Evolutionary conservation across 2,888 invertebrate genomes (phyloP), one percentile per base, ranked within the genome.

Genomic region (Drosophila cognata): DNA sequence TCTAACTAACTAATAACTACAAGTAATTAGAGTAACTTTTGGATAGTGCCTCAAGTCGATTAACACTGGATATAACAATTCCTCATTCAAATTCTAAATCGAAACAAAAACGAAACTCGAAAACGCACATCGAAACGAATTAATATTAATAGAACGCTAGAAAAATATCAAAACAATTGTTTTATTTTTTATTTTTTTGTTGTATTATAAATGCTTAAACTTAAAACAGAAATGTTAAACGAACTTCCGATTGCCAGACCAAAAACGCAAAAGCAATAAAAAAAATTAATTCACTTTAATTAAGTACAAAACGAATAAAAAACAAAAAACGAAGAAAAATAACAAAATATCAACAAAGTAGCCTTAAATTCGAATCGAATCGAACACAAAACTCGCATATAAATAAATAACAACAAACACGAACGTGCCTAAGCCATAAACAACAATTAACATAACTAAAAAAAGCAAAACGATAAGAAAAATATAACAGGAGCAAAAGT

Each of bases 361-460:
- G 76, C 78, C 63, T 75, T 68, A 63, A 66, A 55, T 18, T 50
- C 28, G 25, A 29, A 53, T 52, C 48, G 51, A 68, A 66, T 64
- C 38, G 63, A 75, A 80, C 71, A 59, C 68, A 69, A 67, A 81
- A 78, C 81, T 68, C 76, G 79, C 76, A 48, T 43, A 64, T 36
- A 60, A 46, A 25, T 46, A 46, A 21, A 46, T 25, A 25, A 35
- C 59, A 65, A 67, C 60, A 64, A 69, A 88, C 86, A 88, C 88
- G 72, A 74, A 86, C 82, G 85, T 85, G 85, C 85, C 85, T 85
- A 82, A 84, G 52, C 59, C 71, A 76, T 70, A 65, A 82, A 68
- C 18, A 55, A 55, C 55, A 55, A 43, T 13, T 50, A 25, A n/a
- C 50, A 25, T 58, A 59, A 21, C 18, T 35, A n/a, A 29, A 33